Conservation (phyloP, 2,888 invertebrate genomes). For the Nemurella pictetii region DNA sequence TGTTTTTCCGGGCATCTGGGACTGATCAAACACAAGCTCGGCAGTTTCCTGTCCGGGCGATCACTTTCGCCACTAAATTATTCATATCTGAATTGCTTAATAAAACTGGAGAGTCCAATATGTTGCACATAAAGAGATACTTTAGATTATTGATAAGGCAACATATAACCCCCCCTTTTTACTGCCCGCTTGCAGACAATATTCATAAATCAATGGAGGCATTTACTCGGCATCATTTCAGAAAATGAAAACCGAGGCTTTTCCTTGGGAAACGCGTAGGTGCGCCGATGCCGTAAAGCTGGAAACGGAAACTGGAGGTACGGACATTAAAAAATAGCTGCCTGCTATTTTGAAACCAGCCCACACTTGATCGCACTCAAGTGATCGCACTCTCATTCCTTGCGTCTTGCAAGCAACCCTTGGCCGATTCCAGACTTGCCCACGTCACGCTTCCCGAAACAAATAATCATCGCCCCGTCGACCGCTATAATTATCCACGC, state of each 20-base stretch:
- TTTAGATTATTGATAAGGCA: constrained; percentile 15
- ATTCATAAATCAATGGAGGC: constrained; percentile 10
- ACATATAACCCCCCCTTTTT: neutral
- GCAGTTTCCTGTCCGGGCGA: neutral
- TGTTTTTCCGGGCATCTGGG: neutral
- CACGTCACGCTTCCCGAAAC: too few species aligned
- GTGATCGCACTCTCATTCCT: too few species aligned
- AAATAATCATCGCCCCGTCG: too few species aligned
- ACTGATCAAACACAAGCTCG: neutral
- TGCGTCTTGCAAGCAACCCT: too few species aligned
- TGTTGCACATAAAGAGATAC: constrained; percentile 2
- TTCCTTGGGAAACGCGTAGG: neutral
- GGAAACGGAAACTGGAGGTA: too few species aligned
- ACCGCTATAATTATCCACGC: too few species aligned
- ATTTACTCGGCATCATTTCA: neutral
- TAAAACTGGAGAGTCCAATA: neutral
- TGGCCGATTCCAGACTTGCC: too few species aligned
- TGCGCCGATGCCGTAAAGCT: neutral
- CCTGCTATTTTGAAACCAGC: too few species aligned
- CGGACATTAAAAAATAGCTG: too few species aligned
- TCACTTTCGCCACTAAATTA: constrained; percentile 12
- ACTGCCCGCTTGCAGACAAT: neutral
- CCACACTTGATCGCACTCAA: too few species aligned
- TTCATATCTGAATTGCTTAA: neutral
- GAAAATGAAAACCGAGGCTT: neutral